Percentiles rank a stretch among this genome's conserved stretches.
These are phyloP conservation scores for Jaculus jaculus DNA, from an alignment of 2,113 vertebrate species.

Conservation along the genomic window DNA sequence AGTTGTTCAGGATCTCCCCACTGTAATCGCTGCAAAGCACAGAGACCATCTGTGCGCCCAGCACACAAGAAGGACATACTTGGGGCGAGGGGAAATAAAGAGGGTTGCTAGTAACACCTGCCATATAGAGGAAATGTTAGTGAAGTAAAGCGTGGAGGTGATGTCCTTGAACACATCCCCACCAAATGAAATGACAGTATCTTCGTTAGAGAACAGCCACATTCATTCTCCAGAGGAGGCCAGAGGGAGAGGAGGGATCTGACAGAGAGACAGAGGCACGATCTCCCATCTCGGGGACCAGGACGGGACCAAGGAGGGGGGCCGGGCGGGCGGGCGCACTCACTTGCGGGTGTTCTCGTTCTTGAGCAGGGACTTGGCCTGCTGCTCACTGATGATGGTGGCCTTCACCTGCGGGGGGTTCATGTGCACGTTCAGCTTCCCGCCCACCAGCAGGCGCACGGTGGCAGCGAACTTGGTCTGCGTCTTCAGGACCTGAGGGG, in stretches of 20 bases:
- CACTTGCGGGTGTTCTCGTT: conserved; percentile 98
- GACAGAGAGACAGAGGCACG: background rate
- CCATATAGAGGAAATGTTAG: background rate
- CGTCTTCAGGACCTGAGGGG: conserved; percentile 97
- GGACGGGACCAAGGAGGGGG: rapidly evolving
- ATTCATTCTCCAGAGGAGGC: background rate
- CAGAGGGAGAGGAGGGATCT: background rate
- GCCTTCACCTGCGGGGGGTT: conserved; percentile 98
- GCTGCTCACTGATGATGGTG: conserved; percentile 97
- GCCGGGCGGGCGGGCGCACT: conserved; percentile 69
- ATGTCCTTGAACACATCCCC: background rate
- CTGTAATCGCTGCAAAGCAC: conserved; percentile 91
- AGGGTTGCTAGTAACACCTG: background rate
- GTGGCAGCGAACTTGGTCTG: conserved; percentile 98
- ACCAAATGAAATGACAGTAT: background rate
- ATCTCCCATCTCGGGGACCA: background rate
- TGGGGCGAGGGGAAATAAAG: background rate
- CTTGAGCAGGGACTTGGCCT: conserved; percentile 95
- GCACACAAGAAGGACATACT: rapidly evolving
- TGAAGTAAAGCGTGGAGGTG: background rate
- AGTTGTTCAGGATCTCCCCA: conserved; percentile 97
- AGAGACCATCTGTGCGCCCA: background rate
- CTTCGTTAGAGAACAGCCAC: background rate
- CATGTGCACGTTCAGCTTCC: conserved; percentile 98
- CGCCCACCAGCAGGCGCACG: conserved; percentile 95